Percentiles rank a stretch among this genome's conserved stretches.
Evolutionary conservation across 1,140 invertebrate genomes (phyloP).

Genomic region (Anoplophora glabripennis): DNA sequence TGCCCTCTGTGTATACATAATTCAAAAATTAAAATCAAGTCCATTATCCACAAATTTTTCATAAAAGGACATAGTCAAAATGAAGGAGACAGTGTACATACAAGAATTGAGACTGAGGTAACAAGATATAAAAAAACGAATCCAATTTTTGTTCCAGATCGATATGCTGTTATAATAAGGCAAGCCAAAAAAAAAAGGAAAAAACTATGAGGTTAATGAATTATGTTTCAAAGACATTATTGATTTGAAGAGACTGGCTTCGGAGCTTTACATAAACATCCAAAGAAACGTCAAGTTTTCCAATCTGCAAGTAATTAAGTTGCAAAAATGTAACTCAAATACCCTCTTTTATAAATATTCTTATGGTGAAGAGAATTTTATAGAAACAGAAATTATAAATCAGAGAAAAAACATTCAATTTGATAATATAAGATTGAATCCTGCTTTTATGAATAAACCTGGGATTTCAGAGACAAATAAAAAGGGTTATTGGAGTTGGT

Average conservation of each 20-base stretch:
- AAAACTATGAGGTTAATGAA: conserved; percentile 14
- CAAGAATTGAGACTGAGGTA: conserved; percentile 3
- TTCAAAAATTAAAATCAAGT: conserved; percentile 1
- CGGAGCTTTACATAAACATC: too few species aligned
- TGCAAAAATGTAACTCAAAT: too few species aligned
- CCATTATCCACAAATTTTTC: conserved; percentile 3
- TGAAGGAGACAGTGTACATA: conserved; percentile 6
- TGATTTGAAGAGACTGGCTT: conserved; percentile 7
- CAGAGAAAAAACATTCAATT: too few species aligned
- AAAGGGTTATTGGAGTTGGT: too few species aligned
- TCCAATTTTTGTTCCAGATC: conserved; percentile 17
- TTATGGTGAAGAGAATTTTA: too few species aligned
- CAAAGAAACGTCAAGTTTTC: too few species aligned
- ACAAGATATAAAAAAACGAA: neutral
- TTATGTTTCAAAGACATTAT: conserved; percentile 12
- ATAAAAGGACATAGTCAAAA: neutral
- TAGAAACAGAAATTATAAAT: too few species aligned
- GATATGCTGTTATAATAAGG: conserved; percentile 13
- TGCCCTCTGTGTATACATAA: conserved; percentile 6
- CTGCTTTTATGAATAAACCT: too few species aligned
- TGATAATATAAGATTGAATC: too few species aligned
- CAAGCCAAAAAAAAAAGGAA: conserved; percentile 14
- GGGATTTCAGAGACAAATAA: too few species aligned
- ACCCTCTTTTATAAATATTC: too few species aligned
- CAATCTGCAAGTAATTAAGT: too few species aligned